phyloP scores from a whole-genome alignment of 2,888 invertebrate species.

The Andrena chrysosceles region DNA sequence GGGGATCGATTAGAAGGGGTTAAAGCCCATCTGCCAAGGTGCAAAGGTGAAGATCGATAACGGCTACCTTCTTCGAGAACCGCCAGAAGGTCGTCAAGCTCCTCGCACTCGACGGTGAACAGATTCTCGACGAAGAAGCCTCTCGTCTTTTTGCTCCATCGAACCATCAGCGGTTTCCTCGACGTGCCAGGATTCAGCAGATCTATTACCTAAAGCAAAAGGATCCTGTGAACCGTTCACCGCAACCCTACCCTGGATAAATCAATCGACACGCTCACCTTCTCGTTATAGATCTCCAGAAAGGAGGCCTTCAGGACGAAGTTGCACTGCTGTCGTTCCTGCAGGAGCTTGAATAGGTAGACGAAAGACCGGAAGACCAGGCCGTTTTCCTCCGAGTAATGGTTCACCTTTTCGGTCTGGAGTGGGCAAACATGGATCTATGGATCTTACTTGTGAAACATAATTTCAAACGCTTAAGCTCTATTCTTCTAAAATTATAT shows the following conservation, averaged over 20 bases:
- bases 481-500: too few relatives aligned
- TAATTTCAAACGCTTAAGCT: too few relatives aligned
- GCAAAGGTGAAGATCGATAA: slow-evolving; percentile 36
- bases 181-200: slow-evolving; percentile 94
- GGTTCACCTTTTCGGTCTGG: slow-evolving; percentile 89
- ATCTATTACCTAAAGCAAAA: slow-evolving; percentile 92
- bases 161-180: slow-evolving; percentile 93
- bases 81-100: slow-evolving; percentile 95
- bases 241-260: background rate
- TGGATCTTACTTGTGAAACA: background rate
- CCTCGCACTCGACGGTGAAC: slow-evolving; percentile 98
- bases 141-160: slow-evolving; percentile 97
- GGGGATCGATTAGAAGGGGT: slow-evolving; percentile 26
- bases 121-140: slow-evolving; percentile 98
- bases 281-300: slow-evolving; percentile 98
- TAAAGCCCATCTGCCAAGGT: slow-evolving; percentile 9
- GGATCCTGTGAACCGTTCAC: background rate
- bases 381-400: slow-evolving; percentile 92
- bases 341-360: slow-evolving; percentile 94
- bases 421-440: slow-evolving; percentile 25
- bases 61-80: slow-evolving; percentile 95
- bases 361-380: slow-evolving; percentile 96
- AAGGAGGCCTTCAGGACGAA: slow-evolving; percentile 96
- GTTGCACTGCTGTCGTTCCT: slow-evolving; percentile 91
- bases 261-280: slow-evolving; percentile 87